Evolutionary conservation across 2,888 invertebrate species (phyloP), one percentile per base, ranked within the genome.

Genomic region (Eucriotettix oculatus): DNA sequence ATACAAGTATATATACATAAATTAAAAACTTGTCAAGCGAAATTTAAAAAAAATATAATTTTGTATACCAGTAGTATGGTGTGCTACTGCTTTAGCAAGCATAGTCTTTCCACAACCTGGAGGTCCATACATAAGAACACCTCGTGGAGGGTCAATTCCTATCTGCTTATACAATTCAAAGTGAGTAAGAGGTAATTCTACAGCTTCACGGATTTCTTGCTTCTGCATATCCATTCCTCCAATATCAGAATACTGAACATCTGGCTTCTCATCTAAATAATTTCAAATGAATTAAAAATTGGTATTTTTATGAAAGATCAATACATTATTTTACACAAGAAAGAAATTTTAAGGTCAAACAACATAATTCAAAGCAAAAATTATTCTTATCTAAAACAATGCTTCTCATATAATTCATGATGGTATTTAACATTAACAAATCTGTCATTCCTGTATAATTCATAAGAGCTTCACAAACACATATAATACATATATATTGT

Each of bases 201-300:
- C 99, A 9, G 99, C 99, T 75, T 99, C 99, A 59, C 96, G 79
- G 68, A 99, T 98, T 75, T 99, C 99, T 72, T 99, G 99, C 70
- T 99, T 99, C 74, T 99, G 99, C 80, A 98, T 95, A 74, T 99
- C 99, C 90, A 99, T 92, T 44, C 99, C 99, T 73, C 99, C 99
- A 70, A 99, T 99, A 71, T 99, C 99, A 9, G 90, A 85, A 74
- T 99, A 99, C 63, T 87, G 85, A 10, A 99, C 93, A 74, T 99
- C 97, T 0, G 99, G 99, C 71, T 97, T 97, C 74, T 98, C 97
- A 80, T 97, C 97, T 82, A 73, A 41, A 63, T 54, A 66, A 29
- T 29, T 29, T 5, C 29, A 29, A 29, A 29, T 7, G 7, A 5
- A 29, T 2, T 29, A 29, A 29, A 5, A 29, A 29, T 29, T 29